Base-by-base conservation (phyloP, 23 tunicate species). In the Ascidia mentula region DNA sequence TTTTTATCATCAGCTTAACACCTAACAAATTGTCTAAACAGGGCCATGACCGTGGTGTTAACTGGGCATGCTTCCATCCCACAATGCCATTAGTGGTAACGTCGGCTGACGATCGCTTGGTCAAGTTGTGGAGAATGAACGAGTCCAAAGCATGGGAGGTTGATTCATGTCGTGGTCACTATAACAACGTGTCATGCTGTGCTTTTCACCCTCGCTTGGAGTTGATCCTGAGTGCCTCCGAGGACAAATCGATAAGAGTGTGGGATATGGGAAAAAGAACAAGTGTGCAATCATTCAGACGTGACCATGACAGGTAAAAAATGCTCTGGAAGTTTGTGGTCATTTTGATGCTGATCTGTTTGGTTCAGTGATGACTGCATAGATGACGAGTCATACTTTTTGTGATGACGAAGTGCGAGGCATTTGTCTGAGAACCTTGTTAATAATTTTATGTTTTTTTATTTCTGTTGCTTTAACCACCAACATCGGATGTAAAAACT, bases 121-220 rank as follows among this genome's bases (percentile, higher is more conserved):
- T 95, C 8, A 95, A 95, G 72, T 34, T 95, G 79, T 95, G 99
- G 99, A 72, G 96, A 78, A 89, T 87, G 92, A 95, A 95, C 40
- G 99, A 95, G 37, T 83, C 99, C 3, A 95, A 95, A 78, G 96
- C 90, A 28, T 95, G 99, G 99, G 99, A 95, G 89, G 96, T 95
- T n/a, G 99, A 95, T 73, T 89, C 99, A 7, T 95, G 99, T 75
- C 69, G 99, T 26, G 85, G 99, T 22, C 99, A 95, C 71, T 95
- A 95, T 87, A 87, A 90, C 89, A 95, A 95, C 59, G 99, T 95
- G 15, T 79, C 96, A 9, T 95, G 96, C 79, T 90, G 96, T 83
- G 80, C 88, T 18, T 95, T 95, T 82, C 99, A 95, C 80, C 99
- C 99, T 0, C 74, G 95, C 8, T 87, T 78, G 60, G 99, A 95